phyloP scores from a whole-genome alignment of 2,797 vertebrate genomes.

The Lepus townsendii region DNA sequence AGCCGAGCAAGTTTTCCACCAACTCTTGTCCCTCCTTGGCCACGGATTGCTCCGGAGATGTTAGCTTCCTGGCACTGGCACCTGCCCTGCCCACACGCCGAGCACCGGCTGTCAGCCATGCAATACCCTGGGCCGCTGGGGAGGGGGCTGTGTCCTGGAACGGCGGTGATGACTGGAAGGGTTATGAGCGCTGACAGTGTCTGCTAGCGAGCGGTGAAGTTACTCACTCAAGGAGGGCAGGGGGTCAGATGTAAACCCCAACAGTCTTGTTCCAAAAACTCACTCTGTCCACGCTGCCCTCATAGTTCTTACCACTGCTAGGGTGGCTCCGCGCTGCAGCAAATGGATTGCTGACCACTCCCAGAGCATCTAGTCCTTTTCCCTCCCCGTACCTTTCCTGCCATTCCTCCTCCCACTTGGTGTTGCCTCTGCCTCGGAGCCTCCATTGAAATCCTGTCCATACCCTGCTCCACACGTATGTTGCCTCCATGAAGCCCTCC shows the following conservation, averaged over 20 bases:
- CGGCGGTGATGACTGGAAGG: not conserved
- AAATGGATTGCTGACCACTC: not conserved
- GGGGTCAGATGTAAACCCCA: not conserved
- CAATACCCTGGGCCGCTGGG: not conserved
- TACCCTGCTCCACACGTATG: not conserved
- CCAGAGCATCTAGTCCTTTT: not conserved
- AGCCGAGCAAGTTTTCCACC: not conserved
- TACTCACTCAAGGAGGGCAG: not conserved
- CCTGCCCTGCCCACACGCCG: not conserved
- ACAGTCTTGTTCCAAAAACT: not conserved
- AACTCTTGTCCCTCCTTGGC: not conserved
- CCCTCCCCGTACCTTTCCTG: not conserved
- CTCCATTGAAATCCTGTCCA: not conserved
- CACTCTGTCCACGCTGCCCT: not conserved
- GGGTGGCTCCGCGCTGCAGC: fast-evolving
- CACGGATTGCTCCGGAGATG: not conserved
- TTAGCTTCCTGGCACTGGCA: not conserved
- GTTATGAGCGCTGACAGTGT: not conserved
- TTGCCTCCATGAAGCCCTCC: not conserved
- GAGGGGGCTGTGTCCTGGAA: not conserved
- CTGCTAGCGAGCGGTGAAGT: not conserved
- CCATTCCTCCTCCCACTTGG: not conserved
- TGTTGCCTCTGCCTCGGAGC: not conserved
- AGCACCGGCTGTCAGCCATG: not conserved
- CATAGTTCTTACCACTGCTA: not conserved